A percentile compares a stretch with the other conserved stretches of the same genome.
Evolutionary conservation across 2,113 vertebrate genomes (phyloP).

Genomic region (Sinocyclocheilus rhinocerous): DNA sequence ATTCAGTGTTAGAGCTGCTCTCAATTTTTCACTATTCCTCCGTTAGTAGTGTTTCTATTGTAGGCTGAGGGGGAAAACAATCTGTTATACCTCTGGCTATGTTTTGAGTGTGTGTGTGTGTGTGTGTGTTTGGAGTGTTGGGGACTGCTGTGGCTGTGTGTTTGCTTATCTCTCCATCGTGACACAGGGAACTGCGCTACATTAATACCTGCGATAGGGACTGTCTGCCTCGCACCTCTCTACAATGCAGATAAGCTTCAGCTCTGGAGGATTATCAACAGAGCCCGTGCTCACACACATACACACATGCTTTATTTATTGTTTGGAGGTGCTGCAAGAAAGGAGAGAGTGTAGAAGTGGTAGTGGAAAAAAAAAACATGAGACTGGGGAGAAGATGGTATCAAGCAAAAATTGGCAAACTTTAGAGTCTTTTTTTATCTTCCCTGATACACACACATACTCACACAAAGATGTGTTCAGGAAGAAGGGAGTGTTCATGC

Average conservation of each 20-base stretch:
- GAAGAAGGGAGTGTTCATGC: slow-evolving; percentile 18
- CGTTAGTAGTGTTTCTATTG: slow-evolving; percentile 10
- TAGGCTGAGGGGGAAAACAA: slow-evolving; percentile 34
- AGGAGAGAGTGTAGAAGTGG: slow-evolving; percentile 22
- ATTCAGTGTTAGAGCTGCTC: not conserved
- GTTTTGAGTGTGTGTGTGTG: slow-evolving; percentile 22
- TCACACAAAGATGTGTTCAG: slow-evolving; percentile 29
- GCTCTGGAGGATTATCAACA: slow-evolving; percentile 61
- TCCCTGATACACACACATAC: slow-evolving; percentile 13
- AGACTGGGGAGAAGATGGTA: slow-evolving; percentile 11
- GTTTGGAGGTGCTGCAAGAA: slow-evolving; percentile 49
- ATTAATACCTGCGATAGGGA: slow-evolving; percentile 67
- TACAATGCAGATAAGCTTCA: slow-evolving; percentile 70
- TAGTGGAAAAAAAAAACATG: slow-evolving; percentile 4
- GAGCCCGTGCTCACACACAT: slow-evolving; percentile 35
- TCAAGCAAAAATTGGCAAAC: slow-evolving; percentile 36
- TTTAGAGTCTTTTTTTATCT: slow-evolving; percentile 30
- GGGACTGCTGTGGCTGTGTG: slow-evolving; percentile 51
- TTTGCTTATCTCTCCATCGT: slow-evolving; percentile 60
- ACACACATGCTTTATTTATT: slow-evolving; percentile 58
- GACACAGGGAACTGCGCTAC: slow-evolving; percentile 67
- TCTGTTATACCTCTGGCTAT: slow-evolving; percentile 25
- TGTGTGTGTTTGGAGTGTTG: slow-evolving; percentile 38
- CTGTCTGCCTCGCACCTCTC: slow-evolving; percentile 65
- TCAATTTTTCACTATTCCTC: not conserved